Conservation (phyloP, 2,797 vertebrate species). For the Gallinago stenura region DNA sequence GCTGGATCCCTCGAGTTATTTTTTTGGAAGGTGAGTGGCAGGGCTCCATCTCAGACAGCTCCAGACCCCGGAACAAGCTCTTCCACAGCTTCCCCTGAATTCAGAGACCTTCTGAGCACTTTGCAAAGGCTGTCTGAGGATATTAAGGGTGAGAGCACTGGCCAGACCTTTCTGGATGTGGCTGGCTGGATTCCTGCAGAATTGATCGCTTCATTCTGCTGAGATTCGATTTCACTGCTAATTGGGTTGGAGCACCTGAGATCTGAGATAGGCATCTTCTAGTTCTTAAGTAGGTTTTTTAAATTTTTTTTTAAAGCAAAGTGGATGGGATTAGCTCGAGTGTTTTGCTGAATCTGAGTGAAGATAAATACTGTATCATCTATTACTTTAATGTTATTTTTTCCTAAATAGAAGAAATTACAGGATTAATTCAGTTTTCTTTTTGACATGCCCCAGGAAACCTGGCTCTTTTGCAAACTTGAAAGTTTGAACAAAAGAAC, state of each 20-base stretch:
- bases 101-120: background rate
- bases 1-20: background rate
- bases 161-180: background rate
- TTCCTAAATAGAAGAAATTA: conserved; percentile 1
- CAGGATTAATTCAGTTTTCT: background rate
- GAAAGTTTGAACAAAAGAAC: background rate
- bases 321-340: background rate
- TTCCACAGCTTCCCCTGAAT: background rate
- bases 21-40: conserved; percentile 6
- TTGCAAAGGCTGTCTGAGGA: background rate
- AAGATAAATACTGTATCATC: background rate
- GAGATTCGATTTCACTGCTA: background rate
- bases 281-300: background rate
- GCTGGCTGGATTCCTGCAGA: background rate
- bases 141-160: background rate
- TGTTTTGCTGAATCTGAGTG: background rate
- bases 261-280: background rate
- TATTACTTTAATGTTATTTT: background rate
- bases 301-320: background rate
- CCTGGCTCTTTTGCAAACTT: background rate
- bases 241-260: background rate
- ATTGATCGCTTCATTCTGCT: background rate
- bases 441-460: background rate
- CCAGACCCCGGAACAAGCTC: background rate
- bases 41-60: background rate